A percentile compares a stretch with the other conserved stretches of the same genome.
These are phyloP conservation scores for Halesus radiatus DNA, from an alignment of 1,140 invertebrate genomes.

Conservation along the genomic window DNA sequence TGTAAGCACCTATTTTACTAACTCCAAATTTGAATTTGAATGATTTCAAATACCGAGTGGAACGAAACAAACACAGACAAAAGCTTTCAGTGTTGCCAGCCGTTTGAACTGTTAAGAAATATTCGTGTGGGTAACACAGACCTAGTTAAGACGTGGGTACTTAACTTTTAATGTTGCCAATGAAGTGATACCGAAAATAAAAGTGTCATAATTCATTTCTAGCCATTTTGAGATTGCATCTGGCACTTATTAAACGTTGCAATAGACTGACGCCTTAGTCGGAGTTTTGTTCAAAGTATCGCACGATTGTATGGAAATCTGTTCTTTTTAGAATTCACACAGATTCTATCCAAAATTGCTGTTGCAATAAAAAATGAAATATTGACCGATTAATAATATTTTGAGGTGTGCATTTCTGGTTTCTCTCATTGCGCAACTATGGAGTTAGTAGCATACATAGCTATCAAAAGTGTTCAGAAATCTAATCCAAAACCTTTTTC, in stretches of 20 bases:
- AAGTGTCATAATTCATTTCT: neutral
- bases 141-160: neutral
- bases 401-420: neutral
- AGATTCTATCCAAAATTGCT: neutral
- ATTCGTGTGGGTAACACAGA: too few relatives aligned
- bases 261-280: neutral
- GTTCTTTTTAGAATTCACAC: neutral
- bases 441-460: too few relatives aligned
- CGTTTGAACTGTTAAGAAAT: too few relatives aligned
- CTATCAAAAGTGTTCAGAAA: too few relatives aligned
- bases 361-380: neutral
- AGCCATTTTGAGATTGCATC: too few relatives aligned
- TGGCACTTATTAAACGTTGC: neutral
- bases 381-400: neutral
- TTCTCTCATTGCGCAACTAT: neutral
- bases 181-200: neutral
- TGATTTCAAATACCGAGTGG: too few relatives aligned
- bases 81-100: neutral
- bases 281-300: neutral
- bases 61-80: too few relatives aligned
- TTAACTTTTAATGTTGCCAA: neutral
- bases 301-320: neutral
- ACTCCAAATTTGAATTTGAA: too few relatives aligned
- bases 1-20: too few relatives aligned
- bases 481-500: too few relatives aligned